Evolutionary conservation across 2,113 vertebrate genomes (phyloP).

Genomic region (Dicrurus megarhynchus): DNA sequence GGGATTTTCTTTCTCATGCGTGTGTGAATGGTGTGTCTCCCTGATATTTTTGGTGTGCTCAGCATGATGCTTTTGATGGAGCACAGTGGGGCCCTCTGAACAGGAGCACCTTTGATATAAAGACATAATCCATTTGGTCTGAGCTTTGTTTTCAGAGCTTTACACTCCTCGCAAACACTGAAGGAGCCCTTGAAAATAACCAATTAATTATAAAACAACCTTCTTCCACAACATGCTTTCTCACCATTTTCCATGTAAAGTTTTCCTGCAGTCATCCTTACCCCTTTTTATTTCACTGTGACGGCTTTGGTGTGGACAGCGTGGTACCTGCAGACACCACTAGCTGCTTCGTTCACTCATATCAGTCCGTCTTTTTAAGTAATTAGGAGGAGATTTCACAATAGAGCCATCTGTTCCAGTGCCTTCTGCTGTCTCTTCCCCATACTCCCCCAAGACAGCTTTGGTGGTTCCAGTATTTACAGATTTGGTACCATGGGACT

Average conservation of each 20-base stretch:
- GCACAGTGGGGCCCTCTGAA: neutral
- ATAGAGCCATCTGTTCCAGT: constrained; percentile 2
- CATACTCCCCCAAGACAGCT: neutral
- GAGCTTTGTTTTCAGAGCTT: neutral
- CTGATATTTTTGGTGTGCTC: fast-evolving
- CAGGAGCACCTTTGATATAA: neutral
- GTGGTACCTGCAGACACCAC: neutral
- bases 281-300: neutral
- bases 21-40: neutral
- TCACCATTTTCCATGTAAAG: neutral
- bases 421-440: neutral
- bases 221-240: neutral
- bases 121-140: neutral
- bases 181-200: neutral
- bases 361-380: neutral
- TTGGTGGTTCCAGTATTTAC: neutral
- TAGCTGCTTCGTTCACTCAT: neutral
- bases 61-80: neutral
- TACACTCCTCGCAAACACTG: neutral
- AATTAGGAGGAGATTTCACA: constrained; percentile 1
- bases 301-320: fast-evolving
- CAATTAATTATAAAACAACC: neutral
- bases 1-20: neutral
- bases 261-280: neutral
- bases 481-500: neutral